phyloP scores from a whole-genome alignment of 2,113 vertebrate species.

The Pluvianellus socialis region DNA sequence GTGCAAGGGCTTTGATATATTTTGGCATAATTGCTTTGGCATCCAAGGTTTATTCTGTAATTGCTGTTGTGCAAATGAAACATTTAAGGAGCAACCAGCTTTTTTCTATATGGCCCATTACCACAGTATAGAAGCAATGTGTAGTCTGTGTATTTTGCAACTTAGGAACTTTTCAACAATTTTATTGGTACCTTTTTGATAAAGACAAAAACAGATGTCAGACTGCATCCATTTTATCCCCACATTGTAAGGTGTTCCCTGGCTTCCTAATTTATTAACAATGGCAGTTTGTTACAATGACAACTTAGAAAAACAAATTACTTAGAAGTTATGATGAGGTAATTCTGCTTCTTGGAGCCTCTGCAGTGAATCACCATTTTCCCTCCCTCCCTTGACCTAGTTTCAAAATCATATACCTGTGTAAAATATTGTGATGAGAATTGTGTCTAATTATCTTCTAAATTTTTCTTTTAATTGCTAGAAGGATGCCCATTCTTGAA shows the following conservation, averaged over 20 bases:
- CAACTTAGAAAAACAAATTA: slow-evolving; percentile 75
- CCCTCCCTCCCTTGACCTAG: slow-evolving; percentile 76
- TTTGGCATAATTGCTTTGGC: not conserved
- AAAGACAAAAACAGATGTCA: slow-evolving; percentile 69
- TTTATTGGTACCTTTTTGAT: slow-evolving; percentile 33
- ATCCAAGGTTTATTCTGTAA: slow-evolving; percentile 26
- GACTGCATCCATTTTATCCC: slow-evolving; percentile 59
- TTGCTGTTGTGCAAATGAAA: not conserved
- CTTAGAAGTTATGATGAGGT: slow-evolving; percentile 74
- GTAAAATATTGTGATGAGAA: slow-evolving; percentile 72
- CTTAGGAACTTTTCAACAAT: not conserved
- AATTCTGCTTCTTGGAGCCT: slow-evolving; percentile 66
- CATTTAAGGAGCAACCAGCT: not conserved
- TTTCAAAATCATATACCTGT: slow-evolving; percentile 77
- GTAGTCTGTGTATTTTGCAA: not conserved
- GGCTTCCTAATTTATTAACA: slow-evolving; percentile 71
- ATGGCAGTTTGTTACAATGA: slow-evolving; percentile 62
- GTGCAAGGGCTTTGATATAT: slow-evolving; percentile 5
- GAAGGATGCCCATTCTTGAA: slow-evolving; percentile 61
- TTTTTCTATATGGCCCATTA: not conserved
- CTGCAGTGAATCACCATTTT: slow-evolving; percentile 73
- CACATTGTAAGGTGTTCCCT: slow-evolving; percentile 53
- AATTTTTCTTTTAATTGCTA: slow-evolving; percentile 70
- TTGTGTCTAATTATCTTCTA: slow-evolving; percentile 75
- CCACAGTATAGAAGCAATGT: not conserved